Percentiles rank a stretch among this genome's conserved stretches.
These are phyloP conservation scores for Gavia stellata DNA, from an alignment of 2,113 vertebrate species.

Conservation along the genomic window DNA sequence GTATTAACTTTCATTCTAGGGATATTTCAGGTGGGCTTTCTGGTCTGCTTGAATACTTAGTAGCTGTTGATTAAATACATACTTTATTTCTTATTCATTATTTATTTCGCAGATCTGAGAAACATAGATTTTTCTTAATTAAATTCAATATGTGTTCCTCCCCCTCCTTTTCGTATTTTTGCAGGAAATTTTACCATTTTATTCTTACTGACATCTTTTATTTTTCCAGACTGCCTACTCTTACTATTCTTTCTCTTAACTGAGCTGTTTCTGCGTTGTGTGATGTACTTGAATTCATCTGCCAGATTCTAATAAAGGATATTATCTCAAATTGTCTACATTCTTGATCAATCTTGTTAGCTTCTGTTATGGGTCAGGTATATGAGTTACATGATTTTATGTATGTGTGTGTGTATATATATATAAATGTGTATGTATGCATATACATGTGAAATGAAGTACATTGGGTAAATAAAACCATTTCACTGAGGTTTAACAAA, in stretches of 20 bases:
- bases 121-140: neutral
- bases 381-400: neutral
- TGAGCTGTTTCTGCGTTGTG: neutral
- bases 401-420: neutral
- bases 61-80: neutral
- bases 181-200: neutral
- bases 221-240: neutral
- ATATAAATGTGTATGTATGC: too few species aligned
- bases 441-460: neutral
- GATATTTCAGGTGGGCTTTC: neutral
- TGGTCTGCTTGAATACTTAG: neutral
- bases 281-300: neutral
- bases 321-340: neutral
- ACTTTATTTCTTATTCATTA: neutral
- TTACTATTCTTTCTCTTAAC: neutral
- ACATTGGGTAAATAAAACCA: neutral
- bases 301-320: neutral
- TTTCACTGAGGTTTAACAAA: neutral
- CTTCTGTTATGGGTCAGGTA: neutral
- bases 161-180: neutral
- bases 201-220: neutral
- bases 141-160: neutral
- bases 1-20: neutral
- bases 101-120: neutral
- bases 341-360: neutral